phyloP scores from a whole-genome alignment of 2,113 vertebrate species.

The Motacilla alba region DNA sequence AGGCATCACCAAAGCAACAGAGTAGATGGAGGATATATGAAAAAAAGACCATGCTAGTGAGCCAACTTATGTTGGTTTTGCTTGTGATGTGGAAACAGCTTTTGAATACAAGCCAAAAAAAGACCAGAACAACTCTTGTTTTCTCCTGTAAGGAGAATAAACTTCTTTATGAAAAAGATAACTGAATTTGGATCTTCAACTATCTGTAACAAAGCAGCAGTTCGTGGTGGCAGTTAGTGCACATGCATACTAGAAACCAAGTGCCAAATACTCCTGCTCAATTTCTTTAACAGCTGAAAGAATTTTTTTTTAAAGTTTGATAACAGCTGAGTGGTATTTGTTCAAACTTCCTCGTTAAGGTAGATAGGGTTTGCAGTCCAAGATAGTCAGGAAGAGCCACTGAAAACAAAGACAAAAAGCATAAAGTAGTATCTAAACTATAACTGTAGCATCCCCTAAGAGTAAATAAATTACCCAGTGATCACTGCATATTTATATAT shows the following conservation, averaged over 20 bases:
- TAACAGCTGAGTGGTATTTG: not conserved
- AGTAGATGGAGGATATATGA: not conserved
- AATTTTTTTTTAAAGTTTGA: not conserved
- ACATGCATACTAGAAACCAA: not conserved
- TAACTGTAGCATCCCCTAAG: not conserved
- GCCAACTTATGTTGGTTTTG: not conserved
- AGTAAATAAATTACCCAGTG: not conserved
- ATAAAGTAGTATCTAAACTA: not conserved
- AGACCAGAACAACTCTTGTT: accelerated
- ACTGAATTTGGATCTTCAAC: not conserved
- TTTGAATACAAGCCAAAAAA: not conserved
- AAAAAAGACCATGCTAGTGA: not conserved
- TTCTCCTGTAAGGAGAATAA: not conserved
- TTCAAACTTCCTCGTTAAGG: not conserved
- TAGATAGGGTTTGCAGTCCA: not conserved
- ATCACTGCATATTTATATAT: not conserved
- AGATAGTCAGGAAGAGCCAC: not conserved
- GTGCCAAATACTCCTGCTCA: not conserved
- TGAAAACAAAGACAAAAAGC: not conserved
- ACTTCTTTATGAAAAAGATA: not conserved
- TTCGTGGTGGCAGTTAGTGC: not conserved
- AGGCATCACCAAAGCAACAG: not conserved
- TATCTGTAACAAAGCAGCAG: not conserved
- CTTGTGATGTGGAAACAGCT: not conserved
- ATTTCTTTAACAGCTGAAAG: constrained; percentile 24